These are phyloP conservation scores for Girardinichthys multiradiatus DNA, from an alignment of 2,113 vertebrate genomes.

Conservation along the genomic window DNA sequence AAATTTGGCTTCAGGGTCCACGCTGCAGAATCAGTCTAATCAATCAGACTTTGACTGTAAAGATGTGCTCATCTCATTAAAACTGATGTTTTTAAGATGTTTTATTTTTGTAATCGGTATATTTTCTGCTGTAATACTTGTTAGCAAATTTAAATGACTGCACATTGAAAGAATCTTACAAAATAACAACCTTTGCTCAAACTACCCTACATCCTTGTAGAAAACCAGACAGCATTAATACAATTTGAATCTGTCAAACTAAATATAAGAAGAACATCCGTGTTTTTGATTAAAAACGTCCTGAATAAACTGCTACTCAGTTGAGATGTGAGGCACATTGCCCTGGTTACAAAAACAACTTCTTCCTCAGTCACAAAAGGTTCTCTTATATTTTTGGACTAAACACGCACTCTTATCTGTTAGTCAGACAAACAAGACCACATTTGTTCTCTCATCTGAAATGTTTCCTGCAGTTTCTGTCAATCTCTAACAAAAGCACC, in stretches of 20 bases:
- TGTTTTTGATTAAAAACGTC: too few species aligned
- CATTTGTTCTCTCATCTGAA: conserved; percentile 13
- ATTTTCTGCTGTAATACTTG: too few species aligned
- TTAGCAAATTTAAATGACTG: too few species aligned
- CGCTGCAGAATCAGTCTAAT: not conserved
- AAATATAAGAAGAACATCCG: not conserved
- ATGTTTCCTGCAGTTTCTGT: conserved; percentile 35
- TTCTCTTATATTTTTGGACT: conserved; percentile 16
- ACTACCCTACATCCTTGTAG: not conserved
- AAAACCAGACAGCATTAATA: not conserved
- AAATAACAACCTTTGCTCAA: not conserved
- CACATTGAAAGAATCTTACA: too few species aligned
- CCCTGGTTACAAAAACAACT: not conserved
- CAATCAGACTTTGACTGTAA: not conserved
- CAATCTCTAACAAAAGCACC: conserved; percentile 4
- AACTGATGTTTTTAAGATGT: too few species aligned
- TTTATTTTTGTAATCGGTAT: too few species aligned
- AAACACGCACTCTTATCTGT: conserved; percentile 17
- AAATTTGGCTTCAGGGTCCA: too few species aligned
- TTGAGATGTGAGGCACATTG: conserved; percentile 1
- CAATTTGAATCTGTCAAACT: too few species aligned
- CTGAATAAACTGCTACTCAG: not conserved
- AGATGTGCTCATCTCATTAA: not conserved
- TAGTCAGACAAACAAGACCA: conserved; percentile 20
- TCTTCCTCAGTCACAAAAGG: not conserved